Evolutionary conservation across 2,113 vertebrate species (phyloP), one percentile per base, ranked within the genome.

Genomic region (Sapajus apella): DNA sequence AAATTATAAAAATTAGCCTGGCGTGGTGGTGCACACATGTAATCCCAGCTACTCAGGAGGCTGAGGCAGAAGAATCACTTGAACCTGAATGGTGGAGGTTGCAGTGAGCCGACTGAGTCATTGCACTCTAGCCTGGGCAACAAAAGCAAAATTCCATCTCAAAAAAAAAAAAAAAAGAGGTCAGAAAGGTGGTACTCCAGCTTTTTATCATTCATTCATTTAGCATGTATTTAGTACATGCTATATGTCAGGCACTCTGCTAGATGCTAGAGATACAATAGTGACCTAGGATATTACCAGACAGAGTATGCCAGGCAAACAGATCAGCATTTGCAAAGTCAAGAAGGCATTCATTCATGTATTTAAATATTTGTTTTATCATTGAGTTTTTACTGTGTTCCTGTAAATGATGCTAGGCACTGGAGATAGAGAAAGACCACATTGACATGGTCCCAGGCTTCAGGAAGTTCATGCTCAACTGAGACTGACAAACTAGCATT

Each of bases 311-410:
- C 37, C 73, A 91, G 79, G 50, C 23, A 90, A 90, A 77, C 47
- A 50, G 40, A 72, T 87, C 72, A 89, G 47, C 88, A 82, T 66
- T 87, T 87, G 50, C 7, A 37, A 84, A 87, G 17, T 45, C 64
- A 92, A 87, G 30, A 81, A 84, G 12, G 6, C 40, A 21, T 66
- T 68, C 16, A 35, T 68, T 79, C 37, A 72, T 7, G 50, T 72
- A 87, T 35, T 84, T 84, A 89, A 92, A 75, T 52, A 43, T 91
- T 83, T 85, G 77, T 64, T 94, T 81, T 30, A 50, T 86, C 64
- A 13, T 72, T 52, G 47, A 43, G 30, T 90, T 87, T 35, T 76
- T 73, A n/a, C 40, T 87, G 32, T 75, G 18, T 80, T 75, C 64
- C 40, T 80, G 23, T 45, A 27, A 79, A 30, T 68, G 82, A 61